A percentile compares a stretch with the other conserved stretches of the same genome.
Evolutionary conservation across 2,888 invertebrate species (phyloP).

Genomic region (Lasioglossum calceatum): DNA sequence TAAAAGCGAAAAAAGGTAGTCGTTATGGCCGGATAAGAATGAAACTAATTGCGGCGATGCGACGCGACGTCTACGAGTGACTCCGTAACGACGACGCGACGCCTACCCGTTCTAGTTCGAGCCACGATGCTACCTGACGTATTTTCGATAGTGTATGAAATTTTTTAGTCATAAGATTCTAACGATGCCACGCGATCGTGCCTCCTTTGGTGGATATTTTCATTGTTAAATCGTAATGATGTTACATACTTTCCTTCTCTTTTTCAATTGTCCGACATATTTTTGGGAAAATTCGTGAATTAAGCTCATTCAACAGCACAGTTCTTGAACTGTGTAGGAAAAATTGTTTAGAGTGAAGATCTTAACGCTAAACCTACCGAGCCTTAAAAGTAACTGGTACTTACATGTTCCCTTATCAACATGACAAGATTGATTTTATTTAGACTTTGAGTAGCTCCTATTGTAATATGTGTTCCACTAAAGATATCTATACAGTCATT

Average conservation of each 20-base stretch:
- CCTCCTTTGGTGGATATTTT: conserved; percentile 39
- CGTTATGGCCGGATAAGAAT: conserved; percentile 42
- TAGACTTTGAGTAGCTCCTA: too few species aligned
- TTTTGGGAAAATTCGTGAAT: conserved; percentile 4
- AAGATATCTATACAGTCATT: too few species aligned
- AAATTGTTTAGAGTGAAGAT: too few species aligned
- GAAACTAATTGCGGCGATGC: conserved; percentile 77
- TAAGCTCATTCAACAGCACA: not conserved
- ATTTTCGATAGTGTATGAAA: conserved; percentile 60
- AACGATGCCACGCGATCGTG: conserved; percentile 69
- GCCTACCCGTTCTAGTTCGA: conserved; percentile 42
- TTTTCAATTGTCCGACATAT: not conserved
- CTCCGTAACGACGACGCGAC: conserved; percentile 72
- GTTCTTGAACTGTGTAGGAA: too few species aligned
- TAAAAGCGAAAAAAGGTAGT: conserved; percentile 22
- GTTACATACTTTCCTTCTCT: not conserved
- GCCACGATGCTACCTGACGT: conserved; percentile 54
- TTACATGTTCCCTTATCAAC: too few species aligned
- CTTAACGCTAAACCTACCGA: too few species aligned
- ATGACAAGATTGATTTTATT: too few species aligned
- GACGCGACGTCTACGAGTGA: conserved; percentile 60
- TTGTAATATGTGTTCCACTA: too few species aligned
- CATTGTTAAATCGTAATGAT: conserved; percentile 42
- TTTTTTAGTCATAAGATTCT: conserved; percentile 67
- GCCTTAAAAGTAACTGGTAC: too few species aligned